Percentiles rank a stretch among this genome's conserved stretches.
These are phyloP conservation scores for Pediacus dermestoides DNA, from an alignment of 2,888 invertebrate species.

Conservation along the genomic window DNA sequence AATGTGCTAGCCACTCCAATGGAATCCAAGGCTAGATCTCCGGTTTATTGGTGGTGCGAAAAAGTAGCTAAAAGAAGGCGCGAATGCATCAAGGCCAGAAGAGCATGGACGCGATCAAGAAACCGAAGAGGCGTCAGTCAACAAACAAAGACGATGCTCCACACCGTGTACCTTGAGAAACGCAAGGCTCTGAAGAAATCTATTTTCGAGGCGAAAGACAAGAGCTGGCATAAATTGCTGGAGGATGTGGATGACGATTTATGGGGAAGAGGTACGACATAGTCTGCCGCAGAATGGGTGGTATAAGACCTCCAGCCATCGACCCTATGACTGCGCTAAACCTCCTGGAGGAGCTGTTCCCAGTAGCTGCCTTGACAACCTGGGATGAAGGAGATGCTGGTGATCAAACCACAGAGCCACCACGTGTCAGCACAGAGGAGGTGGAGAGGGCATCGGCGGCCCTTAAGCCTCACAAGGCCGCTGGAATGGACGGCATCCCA, in stretches of 20 bases:
- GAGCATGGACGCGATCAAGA: neutral
- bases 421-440: neutral
- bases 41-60: neutral
- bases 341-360: neutral
- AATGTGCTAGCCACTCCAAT: too few species aligned
- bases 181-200: neutral
- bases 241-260: neutral
- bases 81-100: neutral
- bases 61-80: neutral
- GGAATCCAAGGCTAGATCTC: too few species aligned
- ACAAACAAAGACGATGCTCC: neutral
- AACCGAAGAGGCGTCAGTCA: neutral
- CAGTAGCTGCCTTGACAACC: neutral
- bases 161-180: neutral
- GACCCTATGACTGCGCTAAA: too few species aligned
- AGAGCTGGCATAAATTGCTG: neutral
- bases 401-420: too few species aligned
- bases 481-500: slow-evolving; percentile 1
- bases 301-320: neutral
- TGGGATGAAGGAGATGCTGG: neutral
- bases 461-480: neutral
- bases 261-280: neutral
- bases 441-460: neutral
- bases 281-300: neutral
- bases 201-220: neutral